phyloP scores from a whole-genome alignment of 2,888 invertebrate genomes.

The Ophion ventricosus region DNA sequence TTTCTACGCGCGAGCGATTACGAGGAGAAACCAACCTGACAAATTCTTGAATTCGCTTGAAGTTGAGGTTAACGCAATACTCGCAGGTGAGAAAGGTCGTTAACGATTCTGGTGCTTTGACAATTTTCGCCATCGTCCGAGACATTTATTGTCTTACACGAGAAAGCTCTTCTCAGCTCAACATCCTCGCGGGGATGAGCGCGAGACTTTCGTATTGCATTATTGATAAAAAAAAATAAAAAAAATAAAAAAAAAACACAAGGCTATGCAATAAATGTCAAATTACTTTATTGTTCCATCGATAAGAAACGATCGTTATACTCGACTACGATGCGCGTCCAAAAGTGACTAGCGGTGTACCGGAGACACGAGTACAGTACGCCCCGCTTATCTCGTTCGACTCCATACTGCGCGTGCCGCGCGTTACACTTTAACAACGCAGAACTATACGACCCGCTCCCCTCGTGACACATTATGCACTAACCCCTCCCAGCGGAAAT shows the following conservation, averaged over 20 bases:
- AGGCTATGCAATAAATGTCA: neutral
- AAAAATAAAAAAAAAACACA: neutral
- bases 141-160: conserved; percentile 30
- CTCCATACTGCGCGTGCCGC: conserved; percentile 14
- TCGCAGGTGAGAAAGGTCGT: conserved; percentile 77
- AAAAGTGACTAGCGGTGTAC: conserved; percentile 11
- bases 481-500: conserved; percentile 2
- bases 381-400: neutral
- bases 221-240: conserved; percentile 1
- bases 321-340: neutral
- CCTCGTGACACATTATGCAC: conserved; percentile 23
- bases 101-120: conserved; percentile 75
- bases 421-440: neutral
- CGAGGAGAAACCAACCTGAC: conserved; percentile 76
- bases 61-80: conserved; percentile 81
- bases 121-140: conserved; percentile 79
- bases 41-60: conserved; percentile 81
- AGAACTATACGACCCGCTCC: neutral
- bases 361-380: conserved; percentile 21
- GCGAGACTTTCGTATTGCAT: neutral
- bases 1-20: neutral
- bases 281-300: neutral
- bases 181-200: conserved; percentile 64
- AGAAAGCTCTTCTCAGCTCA: conserved; percentile 65
- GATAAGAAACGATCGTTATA: neutral